phyloP scores from a whole-genome alignment of 1,140 invertebrate species.

The Drosophila athabasca region DNA sequence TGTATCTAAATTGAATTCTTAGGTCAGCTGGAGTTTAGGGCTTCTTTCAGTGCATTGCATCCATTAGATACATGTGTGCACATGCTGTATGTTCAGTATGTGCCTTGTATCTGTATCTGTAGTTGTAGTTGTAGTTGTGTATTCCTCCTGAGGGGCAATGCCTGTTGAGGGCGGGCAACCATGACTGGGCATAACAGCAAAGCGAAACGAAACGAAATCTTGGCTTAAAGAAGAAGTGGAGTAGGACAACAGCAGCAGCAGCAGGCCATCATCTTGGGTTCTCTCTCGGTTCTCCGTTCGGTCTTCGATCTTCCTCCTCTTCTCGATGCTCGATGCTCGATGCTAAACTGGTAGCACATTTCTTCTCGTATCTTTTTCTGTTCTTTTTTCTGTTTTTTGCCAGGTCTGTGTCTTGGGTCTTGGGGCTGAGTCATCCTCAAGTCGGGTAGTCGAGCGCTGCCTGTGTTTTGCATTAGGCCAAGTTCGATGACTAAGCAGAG shows the following conservation, averaged over 20 bases:
- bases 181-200: slow-evolving; percentile 70
- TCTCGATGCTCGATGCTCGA: slow-evolving; percentile 43
- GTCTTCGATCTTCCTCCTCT: slow-evolving; percentile 24
- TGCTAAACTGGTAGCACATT: slow-evolving; percentile 76
- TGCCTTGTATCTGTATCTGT: background rate
- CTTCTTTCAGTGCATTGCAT: slow-evolving; percentile 35
- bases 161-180: slow-evolving; percentile 65
- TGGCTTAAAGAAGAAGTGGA: slow-evolving; percentile 44
- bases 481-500: slow-evolving; percentile 78
- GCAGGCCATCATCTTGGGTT: slow-evolving; percentile 26
- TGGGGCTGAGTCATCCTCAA: slow-evolving; percentile 66
- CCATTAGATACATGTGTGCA: slow-evolving; percentile 59
- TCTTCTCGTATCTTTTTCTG: slow-evolving; percentile 18
- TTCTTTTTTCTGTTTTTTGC: slow-evolving; percentile 43
- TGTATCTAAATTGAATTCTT: too few species aligned
- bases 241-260: slow-evolving; percentile 47
- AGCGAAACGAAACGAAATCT: slow-evolving; percentile 43
- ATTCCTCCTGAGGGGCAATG: slow-evolving; percentile 51
- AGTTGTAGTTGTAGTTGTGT: background rate
- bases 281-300: slow-evolving; percentile 6
- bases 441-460: slow-evolving; percentile 41
- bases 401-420: slow-evolving; percentile 17
- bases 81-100: too few species aligned
- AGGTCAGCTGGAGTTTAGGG: too few species aligned
- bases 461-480: slow-evolving; percentile 74